phyloP scores from a whole-genome alignment of 2,888 invertebrate genomes.

The Caenorhabditis wallacei region DNA sequence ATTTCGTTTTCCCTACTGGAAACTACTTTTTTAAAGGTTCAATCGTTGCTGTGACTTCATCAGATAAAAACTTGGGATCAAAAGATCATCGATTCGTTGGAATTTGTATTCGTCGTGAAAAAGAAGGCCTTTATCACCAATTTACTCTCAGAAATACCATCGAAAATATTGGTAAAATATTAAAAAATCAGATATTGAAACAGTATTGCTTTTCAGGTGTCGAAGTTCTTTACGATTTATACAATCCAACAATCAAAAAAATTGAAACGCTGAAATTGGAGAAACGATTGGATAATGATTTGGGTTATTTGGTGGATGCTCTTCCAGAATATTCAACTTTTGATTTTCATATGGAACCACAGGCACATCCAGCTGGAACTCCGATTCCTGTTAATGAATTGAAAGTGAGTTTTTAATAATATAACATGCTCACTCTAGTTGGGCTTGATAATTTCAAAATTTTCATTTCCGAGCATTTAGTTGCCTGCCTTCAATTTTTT shows the following conservation, averaged over 20 bases:
- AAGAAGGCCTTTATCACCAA: slow-evolving; percentile 90
- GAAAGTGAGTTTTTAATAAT: slow-evolving; percentile 84
- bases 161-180: slow-evolving; percentile 89
- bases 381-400: slow-evolving; percentile 89
- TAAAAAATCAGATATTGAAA: background rate
- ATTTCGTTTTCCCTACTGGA: too few species aligned
- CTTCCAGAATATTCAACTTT: slow-evolving; percentile 92
- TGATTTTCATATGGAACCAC: slow-evolving; percentile 93
- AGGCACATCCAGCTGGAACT: slow-evolving; percentile 88
- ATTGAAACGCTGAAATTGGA: slow-evolving; percentile 94
- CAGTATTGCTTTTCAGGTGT: slow-evolving; percentile 85
- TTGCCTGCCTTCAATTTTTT: too few species aligned
- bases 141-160: slow-evolving; percentile 95
- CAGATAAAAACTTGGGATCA: slow-evolving; percentile 77
- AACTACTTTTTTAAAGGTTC: too few species aligned
- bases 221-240: slow-evolving; percentile 91
- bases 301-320: slow-evolving; percentile 91
- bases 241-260: slow-evolving; percentile 93
- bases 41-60: slow-evolving; percentile 81
- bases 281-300: slow-evolving; percentile 92
- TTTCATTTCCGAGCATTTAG: too few species aligned
- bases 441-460: too few species aligned
- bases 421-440: too few species aligned
- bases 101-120: slow-evolving; percentile 92
- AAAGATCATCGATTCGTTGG: slow-evolving; percentile 91